Evolutionary conservation across 2,113 vertebrate species (phyloP), one percentile per base, ranked within the genome.

Genomic region (Todiramphus chloris): DNA sequence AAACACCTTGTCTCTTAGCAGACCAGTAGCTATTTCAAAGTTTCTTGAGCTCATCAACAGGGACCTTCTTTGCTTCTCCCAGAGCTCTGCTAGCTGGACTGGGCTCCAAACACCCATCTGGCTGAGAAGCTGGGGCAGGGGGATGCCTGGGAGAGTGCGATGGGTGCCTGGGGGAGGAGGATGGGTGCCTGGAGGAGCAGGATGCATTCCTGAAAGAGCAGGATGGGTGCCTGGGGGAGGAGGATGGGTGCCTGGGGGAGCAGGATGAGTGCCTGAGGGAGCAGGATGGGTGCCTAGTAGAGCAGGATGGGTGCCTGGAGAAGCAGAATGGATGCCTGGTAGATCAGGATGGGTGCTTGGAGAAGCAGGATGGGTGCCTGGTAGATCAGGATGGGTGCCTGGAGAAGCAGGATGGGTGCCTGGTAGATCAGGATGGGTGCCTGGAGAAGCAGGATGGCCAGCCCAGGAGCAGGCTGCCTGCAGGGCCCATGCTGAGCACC

Each of bases 141-240:
- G 0, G 1, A 30, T 44, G 64, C 37, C 70, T 12, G 41, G 21
- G 15, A 39, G 3, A 9, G 15, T 1, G 3, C 55, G 23, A 14
- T 83, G 66, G 19, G 9, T 82, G 9, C 21, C 46, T 19, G 16
- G 6, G 41, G 43, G 20, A 56, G 20, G 1, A 16, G 41, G 72
- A 18, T 58, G 23, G n/a, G 9, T 50, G 21, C 7, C 35, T 15
- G 13, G 25, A 31, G 41, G 4, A 23, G 80, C 10, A 18, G 62
- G 17, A 41, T n/a, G n/a, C n/a, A n/a, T n/a, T n/a, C n/a, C n/a
- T 64, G 62, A 27, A 27, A 7, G 27, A 19, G 7, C 11, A 17
- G 16, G 16, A 41, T 63, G 27, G 56, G 15, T 64, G 62, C 35
- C 62, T 64, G 27, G 39, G 27, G 16, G 18, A 41, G 62, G 3